Evolutionary conservation across 2,113 vertebrate species (phyloP).

Genomic region (Phylloscopus trochiloides): DNA sequence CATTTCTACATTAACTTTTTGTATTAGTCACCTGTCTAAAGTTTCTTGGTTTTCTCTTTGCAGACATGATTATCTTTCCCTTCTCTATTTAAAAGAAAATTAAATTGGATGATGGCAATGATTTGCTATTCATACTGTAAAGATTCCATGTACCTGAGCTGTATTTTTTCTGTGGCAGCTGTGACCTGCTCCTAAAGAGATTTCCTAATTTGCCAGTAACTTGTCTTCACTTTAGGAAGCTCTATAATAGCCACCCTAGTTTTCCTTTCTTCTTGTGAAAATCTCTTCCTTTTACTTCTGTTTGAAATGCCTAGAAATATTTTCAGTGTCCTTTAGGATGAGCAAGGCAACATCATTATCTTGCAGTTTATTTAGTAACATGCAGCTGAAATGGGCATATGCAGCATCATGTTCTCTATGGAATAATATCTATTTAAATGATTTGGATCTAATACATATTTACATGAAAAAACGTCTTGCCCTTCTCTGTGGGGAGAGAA

Average conservation of each 20-base stretch:
- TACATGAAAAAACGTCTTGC: conserved; percentile 53
- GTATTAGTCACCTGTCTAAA: background rate
- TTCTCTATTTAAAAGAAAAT: background rate
- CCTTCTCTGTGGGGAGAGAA: conserved; percentile 54
- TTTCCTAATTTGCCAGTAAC: background rate
- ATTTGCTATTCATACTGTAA: background rate
- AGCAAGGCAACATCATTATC: background rate
- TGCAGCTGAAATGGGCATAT: conserved; percentile 39
- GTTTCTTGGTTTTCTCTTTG: background rate
- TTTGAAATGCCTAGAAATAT: background rate
- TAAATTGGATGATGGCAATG: background rate
- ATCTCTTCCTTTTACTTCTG: background rate
- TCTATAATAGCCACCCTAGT: background rate
- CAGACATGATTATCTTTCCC: background rate
- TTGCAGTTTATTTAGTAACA: conserved; percentile 56
- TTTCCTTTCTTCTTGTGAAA: background rate
- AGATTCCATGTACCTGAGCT: background rate
- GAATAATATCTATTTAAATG: conserved; percentile 57
- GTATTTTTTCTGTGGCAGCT: background rate
- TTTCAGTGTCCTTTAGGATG: conserved; percentile 38
- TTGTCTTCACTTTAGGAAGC: background rate
- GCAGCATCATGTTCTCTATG: conserved; percentile 51
- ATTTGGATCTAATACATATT: conserved; percentile 61
- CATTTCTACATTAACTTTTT: background rate
- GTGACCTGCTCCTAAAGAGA: background rate